Base-by-base conservation (phyloP, 2,113 vertebrate genomes). In the Etheostoma spectabile region DNA sequence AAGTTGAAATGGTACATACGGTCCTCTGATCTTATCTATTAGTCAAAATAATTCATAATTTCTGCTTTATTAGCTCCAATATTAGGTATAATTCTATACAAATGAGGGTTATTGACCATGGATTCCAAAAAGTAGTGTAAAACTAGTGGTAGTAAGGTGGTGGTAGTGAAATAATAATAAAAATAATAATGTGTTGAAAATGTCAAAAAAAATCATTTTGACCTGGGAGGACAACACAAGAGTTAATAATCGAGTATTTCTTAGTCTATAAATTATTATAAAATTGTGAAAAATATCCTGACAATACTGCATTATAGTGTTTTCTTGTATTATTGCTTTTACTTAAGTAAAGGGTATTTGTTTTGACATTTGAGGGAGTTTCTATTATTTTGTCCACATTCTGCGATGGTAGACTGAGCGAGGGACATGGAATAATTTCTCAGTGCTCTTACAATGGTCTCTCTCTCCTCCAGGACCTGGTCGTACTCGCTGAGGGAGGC, bases 401-500 rank as follows among this genome's bases (percentile, higher is more conserved):
- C 22, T 12, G 22, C n/a, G 1, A n/a, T 24, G 15, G 4, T 2
- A 62, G 19, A 38, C 16, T 2, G 5, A n/a, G 51, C 1, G 35
- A 1, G 33, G 15, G 45, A 51, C 19, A n/a, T 2, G 18, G 42
- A 46, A 7, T 24, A 2, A 51, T 21, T 1, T 66, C 19, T 52
- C 56, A 8, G 52, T 6, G 3, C 18, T 65, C 95, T 95, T 87
- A 97, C 97, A 79, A 96, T 97, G 2, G 77, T 91, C 12, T 91
- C 93, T 65, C 95, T 96, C 90, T 98, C 97, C 86, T 97, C 97
- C 79, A 98, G 93, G 11, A 95, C 93, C 86, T 98, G 97, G 91
- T 98, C 97, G 0, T 96, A 98, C 79, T 98, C 97, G 74, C 97
- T 98, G 65, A 98, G 96, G 0, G 97, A 97, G 0, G 97, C 97